Conservation (phyloP, 2,113 vertebrate genomes). For the Heterochromis multidens region DNA sequence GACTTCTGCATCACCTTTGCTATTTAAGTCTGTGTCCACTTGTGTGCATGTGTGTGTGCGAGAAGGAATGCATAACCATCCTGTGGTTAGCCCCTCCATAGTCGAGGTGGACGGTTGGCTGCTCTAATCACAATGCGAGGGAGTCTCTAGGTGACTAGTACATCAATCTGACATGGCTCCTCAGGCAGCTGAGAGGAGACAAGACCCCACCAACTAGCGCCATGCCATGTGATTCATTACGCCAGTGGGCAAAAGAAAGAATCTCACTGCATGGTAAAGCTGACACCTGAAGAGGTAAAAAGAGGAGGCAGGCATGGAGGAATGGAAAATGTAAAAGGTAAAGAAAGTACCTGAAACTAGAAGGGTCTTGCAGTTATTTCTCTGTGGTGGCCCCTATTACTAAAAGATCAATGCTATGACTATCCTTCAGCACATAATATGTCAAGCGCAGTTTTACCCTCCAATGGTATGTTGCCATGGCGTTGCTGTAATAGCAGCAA, state of each 20-base stretch:
- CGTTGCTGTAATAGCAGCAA: conserved; percentile 23
- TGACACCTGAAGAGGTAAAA: conserved; percentile 52
- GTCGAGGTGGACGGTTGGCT: conserved; percentile 59
- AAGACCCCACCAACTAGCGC: conserved; percentile 50
- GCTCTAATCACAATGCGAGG: conserved; percentile 63
- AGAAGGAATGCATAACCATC: conserved; percentile 22
- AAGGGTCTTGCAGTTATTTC: conserved; percentile 14
- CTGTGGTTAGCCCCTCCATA: conserved; percentile 34
- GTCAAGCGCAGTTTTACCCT: conserved; percentile 33
- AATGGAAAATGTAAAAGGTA: conserved; percentile 11
- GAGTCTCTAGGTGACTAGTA: conserved; percentile 71
- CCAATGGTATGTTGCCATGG: background rate
- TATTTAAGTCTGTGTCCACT: conserved; percentile 39
- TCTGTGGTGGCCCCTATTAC: conserved; percentile 11
- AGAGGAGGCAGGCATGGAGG: background rate
- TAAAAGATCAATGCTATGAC: conserved; percentile 33
- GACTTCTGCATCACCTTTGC: conserved; percentile 70
- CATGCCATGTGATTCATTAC: conserved; percentile 66
- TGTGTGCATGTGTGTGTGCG: background rate
- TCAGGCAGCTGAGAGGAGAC: conserved; percentile 64
- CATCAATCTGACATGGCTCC: conserved; percentile 75
- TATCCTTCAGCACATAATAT: conserved; percentile 15
- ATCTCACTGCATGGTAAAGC: conserved; percentile 47
- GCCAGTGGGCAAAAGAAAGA: conserved; percentile 52
- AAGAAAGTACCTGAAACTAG: background rate